Evolutionary conservation across 2,888 invertebrate species (phyloP).

Genomic region (Lithosia quadra): DNA sequence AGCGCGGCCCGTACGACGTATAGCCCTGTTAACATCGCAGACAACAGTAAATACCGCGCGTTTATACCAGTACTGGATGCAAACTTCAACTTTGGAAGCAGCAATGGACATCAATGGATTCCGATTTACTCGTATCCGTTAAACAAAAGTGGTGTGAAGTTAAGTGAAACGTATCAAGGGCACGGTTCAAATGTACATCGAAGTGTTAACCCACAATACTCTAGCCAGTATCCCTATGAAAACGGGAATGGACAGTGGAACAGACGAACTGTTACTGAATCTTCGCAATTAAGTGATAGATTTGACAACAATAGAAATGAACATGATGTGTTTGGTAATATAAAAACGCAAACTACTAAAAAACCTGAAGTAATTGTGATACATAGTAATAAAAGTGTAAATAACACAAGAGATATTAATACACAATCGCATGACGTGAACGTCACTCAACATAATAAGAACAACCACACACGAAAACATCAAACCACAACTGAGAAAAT

Average conservation of each 20-base stretch:
- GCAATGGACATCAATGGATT: constrained; percentile 25
- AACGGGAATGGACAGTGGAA: constrained; percentile 19
- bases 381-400: background rate
- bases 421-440: constrained; percentile 33
- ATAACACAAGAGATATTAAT: constrained; percentile 16
- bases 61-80: background rate
- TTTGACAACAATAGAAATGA: constrained; percentile 1
- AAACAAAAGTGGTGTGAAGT: constrained; percentile 16
- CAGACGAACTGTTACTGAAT: constrained; percentile 16
- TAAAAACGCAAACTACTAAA: background rate
- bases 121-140: constrained; percentile 21
- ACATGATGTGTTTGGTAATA: background rate
- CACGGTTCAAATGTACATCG: constrained; percentile 7
- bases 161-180: constrained; percentile 26
- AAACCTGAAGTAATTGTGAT: background rate
- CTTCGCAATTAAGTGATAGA: constrained; percentile 15
- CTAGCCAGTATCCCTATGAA: constrained; percentile 17
- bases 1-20: constrained; percentile 30
- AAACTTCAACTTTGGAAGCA: constrained; percentile 4
- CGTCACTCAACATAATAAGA: constrained; percentile 16
- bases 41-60: constrained; percentile 23
- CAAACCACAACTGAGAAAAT: background rate
- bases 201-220: constrained; percentile 14
- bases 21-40: constrained; percentile 17
- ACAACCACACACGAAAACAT: background rate